A percentile compares a stretch with the other conserved stretches of the same genome.
Evolutionary conservation across 92 coral and sea anemone genomes (phyloP).

Genomic region (Paramuricea clavata): DNA sequence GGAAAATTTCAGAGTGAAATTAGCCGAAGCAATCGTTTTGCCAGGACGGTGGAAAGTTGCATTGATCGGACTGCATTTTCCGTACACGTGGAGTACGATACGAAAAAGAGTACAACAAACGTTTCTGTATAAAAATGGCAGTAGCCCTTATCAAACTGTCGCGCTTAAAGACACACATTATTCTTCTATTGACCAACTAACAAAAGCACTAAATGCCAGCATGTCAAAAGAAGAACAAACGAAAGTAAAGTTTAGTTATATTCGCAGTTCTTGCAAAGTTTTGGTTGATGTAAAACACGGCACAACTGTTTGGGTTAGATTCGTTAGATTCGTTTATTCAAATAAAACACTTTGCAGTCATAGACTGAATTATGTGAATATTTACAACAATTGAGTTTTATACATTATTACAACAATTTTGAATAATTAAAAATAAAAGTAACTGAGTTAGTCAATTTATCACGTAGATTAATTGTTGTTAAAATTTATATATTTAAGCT

Average conservation of each 20-base stretch:
- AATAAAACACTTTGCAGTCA: too few relatives aligned
- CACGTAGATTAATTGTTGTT: too few relatives aligned
- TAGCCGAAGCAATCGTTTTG: conserved; percentile 49
- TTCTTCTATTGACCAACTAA: not conserved
- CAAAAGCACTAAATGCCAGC: not conserved
- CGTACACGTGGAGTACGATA: conserved; percentile 62
- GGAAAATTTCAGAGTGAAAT: conserved; percentile 50
- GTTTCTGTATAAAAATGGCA: not conserved
- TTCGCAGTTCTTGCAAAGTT: not conserved
- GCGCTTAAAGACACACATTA: not conserved
- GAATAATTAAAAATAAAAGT: too few relatives aligned
- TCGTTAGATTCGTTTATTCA: too few relatives aligned
- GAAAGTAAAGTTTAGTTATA: not conserved
- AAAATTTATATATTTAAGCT: too few relatives aligned
- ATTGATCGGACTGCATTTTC: conserved; percentile 54
- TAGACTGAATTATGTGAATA: too few relatives aligned
- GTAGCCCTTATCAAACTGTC: not conserved
- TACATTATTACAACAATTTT: too few relatives aligned
- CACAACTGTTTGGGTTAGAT: too few relatives aligned
- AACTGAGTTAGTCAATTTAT: too few relatives aligned
- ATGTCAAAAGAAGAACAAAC: not conserved
- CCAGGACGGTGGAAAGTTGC: conserved; percentile 51
- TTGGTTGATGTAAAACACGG: too few relatives aligned
- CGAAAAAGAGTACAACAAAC: not conserved
- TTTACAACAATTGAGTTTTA: too few relatives aligned